Conservation (phyloP, 2,113 vertebrate species). For the Actinemys pallida region DNA sequence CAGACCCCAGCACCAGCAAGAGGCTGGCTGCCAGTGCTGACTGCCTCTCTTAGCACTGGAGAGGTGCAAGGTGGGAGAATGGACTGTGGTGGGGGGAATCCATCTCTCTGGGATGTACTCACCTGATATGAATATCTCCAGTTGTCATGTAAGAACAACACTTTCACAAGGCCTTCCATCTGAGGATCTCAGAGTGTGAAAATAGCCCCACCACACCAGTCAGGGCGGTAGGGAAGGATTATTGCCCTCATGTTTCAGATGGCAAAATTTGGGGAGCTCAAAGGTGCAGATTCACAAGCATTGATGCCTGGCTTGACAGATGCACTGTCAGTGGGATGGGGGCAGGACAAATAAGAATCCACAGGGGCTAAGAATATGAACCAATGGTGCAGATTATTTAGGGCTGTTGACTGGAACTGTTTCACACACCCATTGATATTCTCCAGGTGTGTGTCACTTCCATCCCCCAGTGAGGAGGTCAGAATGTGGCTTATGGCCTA, state of each 20-base stretch:
- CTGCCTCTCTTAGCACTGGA: not conserved
- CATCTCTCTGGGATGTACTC: not conserved
- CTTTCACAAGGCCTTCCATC: not conserved
- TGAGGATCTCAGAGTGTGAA: not conserved
- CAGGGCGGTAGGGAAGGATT: too few relatives aligned
- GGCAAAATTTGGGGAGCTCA: too few relatives aligned
- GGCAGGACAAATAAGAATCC: not conserved
- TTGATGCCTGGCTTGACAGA: not conserved
- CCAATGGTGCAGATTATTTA: not conserved
- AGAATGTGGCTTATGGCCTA: not conserved
- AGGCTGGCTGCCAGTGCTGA: not conserved
- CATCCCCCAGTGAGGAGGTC: too few relatives aligned
- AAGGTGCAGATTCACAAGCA: not conserved
- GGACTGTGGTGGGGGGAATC: not conserved
- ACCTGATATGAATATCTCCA: not conserved
- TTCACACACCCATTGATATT: not conserved
- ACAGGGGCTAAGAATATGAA: not conserved
- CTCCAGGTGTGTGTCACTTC: too few relatives aligned
- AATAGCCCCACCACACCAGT: too few relatives aligned
- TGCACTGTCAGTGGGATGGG: not conserved
- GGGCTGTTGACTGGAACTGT: not conserved
- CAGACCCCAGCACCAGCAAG: not conserved
- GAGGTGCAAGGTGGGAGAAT: not conserved
- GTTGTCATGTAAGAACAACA: not conserved
- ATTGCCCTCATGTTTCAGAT: not conserved